Evolutionary conservation across 1,140 invertebrate genomes (phyloP), one percentile per base, ranked within the genome.

Genomic region (Drosophila orosa): DNA sequence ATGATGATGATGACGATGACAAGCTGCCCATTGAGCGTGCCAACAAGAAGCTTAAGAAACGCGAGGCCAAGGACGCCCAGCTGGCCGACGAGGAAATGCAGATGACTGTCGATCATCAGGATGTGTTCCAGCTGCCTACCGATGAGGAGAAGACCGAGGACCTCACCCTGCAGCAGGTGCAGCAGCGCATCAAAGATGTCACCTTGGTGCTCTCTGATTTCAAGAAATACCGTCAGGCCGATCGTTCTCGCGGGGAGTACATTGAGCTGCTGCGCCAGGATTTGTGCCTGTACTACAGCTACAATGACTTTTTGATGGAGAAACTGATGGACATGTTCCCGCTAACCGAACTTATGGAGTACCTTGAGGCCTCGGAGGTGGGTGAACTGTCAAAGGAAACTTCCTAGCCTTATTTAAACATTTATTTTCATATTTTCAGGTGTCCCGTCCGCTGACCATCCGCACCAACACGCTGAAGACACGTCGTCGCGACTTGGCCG

Each of bases 391-490:
- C n/a, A n/a, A 6, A 3, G 1, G 1, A 6, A 15, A 19, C 29
- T 22, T 10, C 0, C 10, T 4, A 5, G 10, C 0, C 3, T n/a
- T 15, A 24, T 5, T 22, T 15, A 10, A 35, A 45, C 10, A 17
- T 10, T 10, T n/a, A 10, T 19, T 93, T 93, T 99, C 9, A 97
- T 96, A 97, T 0, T 98, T 97, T 92, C 97, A 99, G 94, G 95
- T 97, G 15, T 96, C 97, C 60, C 94, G 99, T 80, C 99, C 99
- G 5, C 93, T 99, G 22, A 99, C 99, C 1, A 97, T 99, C 66
- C 94, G 99, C 68, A 97, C 98, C 5, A 99, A 99, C 86, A 98
- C 97, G 61, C 93, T 99, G 12, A 99, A 99, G 94, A 98, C 98
- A 0, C 94, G 98, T 74, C 93, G 98, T 73, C 93, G 98, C 52